phyloP scores from a whole-genome alignment of 2,888 invertebrate genomes.

The Phortica magna region DNA sequence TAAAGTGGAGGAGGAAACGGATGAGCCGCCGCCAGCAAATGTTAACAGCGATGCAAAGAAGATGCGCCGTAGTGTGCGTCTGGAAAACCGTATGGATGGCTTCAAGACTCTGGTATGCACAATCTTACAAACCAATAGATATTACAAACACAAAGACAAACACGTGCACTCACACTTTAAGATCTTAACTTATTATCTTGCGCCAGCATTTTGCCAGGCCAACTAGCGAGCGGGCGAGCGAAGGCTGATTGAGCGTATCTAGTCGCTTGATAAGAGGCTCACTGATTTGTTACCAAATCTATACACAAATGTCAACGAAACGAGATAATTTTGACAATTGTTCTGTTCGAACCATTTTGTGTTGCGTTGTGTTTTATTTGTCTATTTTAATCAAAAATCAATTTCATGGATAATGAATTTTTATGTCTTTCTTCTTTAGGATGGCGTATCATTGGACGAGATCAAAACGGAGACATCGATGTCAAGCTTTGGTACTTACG shows the following conservation, averaged over 20 bases:
- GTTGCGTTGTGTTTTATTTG: neutral
- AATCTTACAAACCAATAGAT: neutral
- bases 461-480: conserved; percentile 3
- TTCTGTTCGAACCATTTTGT: neutral
- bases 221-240: neutral
- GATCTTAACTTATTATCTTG: neutral
- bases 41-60: conserved; percentile 61
- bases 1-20: conserved; percentile 62
- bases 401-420: neutral
- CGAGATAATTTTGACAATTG: neutral
- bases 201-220: no score
- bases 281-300: neutral
- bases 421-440: neutral
- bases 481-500: neutral
- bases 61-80: conserved; percentile 74
- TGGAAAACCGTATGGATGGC: conserved; percentile 72
- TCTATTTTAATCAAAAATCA: neutral
- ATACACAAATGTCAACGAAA: neutral
- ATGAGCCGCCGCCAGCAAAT: conserved; percentile 28
- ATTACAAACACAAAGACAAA: neutral
- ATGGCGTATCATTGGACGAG: neutral
- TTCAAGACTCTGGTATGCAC: conserved; percentile 57
- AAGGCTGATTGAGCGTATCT: neutral
- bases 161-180: neutral
- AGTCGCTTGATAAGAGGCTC: conserved; percentile 4